phyloP scores from a whole-genome alignment of 2,888 invertebrate genomes.

The Dasypogon diadema region DNA sequence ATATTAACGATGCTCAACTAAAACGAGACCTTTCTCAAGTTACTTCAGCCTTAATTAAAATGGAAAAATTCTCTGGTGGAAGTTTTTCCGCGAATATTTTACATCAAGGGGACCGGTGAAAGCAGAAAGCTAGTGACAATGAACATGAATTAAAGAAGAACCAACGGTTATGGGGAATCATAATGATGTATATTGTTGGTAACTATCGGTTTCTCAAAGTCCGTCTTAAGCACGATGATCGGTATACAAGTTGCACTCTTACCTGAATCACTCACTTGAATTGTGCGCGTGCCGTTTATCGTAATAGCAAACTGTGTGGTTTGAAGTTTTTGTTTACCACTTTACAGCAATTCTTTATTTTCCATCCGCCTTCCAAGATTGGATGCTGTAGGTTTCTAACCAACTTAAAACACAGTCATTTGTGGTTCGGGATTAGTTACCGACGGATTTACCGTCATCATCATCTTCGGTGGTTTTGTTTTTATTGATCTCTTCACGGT shows the following conservation, averaged over 20 bases:
- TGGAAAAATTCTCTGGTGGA: neutral
- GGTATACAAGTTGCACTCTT: neutral
- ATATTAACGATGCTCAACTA: neutral
- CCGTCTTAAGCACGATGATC: neutral
- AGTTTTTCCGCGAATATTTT: neutral
- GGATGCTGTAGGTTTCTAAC: constrained; percentile 1
- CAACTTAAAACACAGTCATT: constrained; percentile 14
- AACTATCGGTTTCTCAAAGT: constrained; percentile 2
- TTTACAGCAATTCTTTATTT: constrained; percentile 32
- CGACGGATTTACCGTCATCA: neutral
- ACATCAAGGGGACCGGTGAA: constrained; percentile 20
- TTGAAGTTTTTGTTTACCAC: constrained; percentile 38
- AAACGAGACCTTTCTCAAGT: neutral
- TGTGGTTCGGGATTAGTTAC: constrained; percentile 29
- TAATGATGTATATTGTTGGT: constrained; percentile 30
- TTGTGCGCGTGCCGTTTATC: constrained; percentile 48
- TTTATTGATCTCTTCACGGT: constrained; percentile 12
- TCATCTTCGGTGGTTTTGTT: neutral
- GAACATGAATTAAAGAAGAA: constrained; percentile 30
- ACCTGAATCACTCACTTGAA: constrained; percentile 17
- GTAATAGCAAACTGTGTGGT: constrained; percentile 29
- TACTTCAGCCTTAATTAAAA: neutral
- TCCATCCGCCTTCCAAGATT: constrained; percentile 1
- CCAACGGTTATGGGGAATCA: constrained; percentile 34
- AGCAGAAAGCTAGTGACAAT: constrained; percentile 41